A percentile compares a stretch with the other conserved stretches of the same genome.
Conservation (phyloP, 2,797 vertebrate species). For the Sarcophilus harrisii region DNA sequence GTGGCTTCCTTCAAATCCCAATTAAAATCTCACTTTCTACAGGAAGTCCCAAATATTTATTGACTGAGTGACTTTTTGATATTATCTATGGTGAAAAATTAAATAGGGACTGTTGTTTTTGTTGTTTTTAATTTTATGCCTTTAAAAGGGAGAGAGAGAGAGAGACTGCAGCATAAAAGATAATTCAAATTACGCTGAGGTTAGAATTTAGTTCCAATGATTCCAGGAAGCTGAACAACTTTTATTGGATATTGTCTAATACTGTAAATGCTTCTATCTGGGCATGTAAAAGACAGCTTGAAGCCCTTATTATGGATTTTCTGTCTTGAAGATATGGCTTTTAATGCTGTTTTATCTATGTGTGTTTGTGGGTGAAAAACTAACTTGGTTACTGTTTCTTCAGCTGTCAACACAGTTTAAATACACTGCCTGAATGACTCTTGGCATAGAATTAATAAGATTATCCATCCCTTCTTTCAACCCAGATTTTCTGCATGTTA, state of each 20-base stretch:
- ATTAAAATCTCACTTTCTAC: not conserved
- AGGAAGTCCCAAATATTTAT: not conserved
- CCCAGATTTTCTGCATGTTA: constrained; percentile 17
- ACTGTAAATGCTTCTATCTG: not conserved
- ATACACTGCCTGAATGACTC: not conserved
- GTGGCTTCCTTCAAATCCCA: not conserved
- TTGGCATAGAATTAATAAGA: not conserved
- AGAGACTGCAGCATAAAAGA: constrained; percentile 31
- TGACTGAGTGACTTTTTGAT: not conserved
- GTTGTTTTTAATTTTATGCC: not conserved
- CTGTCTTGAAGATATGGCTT: constrained; percentile 23
- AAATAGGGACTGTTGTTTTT: not conserved
- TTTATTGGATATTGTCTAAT: not conserved
- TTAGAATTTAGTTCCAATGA: constrained; percentile 39
- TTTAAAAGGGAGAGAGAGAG: not conserved
- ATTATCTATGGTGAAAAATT: not conserved
- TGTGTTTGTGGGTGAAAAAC: constrained; percentile 22
- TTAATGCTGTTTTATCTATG: constrained; percentile 39
- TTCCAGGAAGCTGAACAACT: constrained; percentile 22
- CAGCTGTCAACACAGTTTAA: constrained; percentile 29
- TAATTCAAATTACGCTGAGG: constrained; percentile 34
- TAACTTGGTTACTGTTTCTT: constrained; percentile 34
- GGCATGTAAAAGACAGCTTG: not conserved
- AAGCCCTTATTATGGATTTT: constrained; percentile 26
- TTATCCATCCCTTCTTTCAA: constrained; percentile 11